phyloP scores from a whole-genome alignment of 1,140 invertebrate genomes.

The Seison nebaliae region DNA sequence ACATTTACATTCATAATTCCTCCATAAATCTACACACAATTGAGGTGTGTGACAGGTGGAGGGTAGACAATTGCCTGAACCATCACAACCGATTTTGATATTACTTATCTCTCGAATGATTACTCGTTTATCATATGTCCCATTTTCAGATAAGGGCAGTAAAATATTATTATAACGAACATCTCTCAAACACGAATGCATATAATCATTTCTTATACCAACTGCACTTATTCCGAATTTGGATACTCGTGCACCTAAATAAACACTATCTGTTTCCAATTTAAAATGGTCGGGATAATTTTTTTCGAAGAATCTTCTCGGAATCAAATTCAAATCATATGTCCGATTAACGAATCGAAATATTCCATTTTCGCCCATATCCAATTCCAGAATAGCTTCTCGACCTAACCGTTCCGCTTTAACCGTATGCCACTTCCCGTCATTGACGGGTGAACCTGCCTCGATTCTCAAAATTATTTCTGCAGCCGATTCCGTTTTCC shows the following conservation, averaged over 20 bases:
- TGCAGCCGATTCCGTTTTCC: constrained; percentile 10
- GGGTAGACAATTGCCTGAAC: constrained; percentile 57
- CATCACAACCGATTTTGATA: constrained; percentile 59
- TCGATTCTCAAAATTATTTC: constrained; percentile 1
- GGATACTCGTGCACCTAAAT: constrained; percentile 8
- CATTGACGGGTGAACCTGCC: constrained; percentile 48
- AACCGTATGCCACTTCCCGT: constrained; percentile 86
- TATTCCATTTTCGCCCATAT: constrained; percentile 51
- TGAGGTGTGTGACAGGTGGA: constrained; percentile 68
- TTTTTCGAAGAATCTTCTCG: constrained; percentile 3
- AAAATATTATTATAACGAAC: constrained; percentile 65
- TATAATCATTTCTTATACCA: constrained; percentile 14
- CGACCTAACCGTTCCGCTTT: constrained; percentile 50
- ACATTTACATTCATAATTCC: constrained; percentile 60
- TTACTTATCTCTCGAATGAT: constrained; percentile 57
- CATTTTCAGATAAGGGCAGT: constrained; percentile 64
- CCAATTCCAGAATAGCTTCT: constrained; percentile 64
- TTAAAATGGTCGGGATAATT: not conserved
- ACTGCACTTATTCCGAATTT: constrained; percentile 9
- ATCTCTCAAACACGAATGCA: constrained; percentile 47
- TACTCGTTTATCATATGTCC: constrained; percentile 36
- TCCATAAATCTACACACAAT: constrained; percentile 75
- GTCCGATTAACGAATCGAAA: not conserved
- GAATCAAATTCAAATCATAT: not conserved
- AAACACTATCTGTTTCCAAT: constrained; percentile 5